Evolutionary conservation across 2,888 invertebrate genomes (phyloP).

Genomic region (Caenorhabditis uteleia): DNA sequence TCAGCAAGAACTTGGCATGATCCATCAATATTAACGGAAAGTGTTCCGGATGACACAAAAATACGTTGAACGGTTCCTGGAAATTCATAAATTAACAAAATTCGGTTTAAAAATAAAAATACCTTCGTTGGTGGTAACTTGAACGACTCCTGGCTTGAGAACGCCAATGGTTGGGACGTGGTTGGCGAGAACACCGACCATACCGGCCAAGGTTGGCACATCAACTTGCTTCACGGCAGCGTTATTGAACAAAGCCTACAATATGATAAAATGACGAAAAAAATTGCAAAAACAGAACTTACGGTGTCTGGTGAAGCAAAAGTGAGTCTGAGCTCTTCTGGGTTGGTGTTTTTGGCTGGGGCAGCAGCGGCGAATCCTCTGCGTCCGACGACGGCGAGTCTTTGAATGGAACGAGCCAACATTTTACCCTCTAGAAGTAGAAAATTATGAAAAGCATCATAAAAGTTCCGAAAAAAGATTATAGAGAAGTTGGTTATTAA

Average conservation of each 20-base stretch:
- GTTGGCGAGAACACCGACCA: conserved; percentile 66
- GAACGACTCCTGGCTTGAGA: conserved; percentile 67
- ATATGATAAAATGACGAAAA: not conserved
- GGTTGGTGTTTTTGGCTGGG: conserved; percentile 41
- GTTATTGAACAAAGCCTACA: conserved; percentile 62
- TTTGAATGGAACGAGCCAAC: conserved; percentile 50
- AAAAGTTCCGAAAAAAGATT: not conserved
- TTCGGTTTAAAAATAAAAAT: not conserved
- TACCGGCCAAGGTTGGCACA: conserved; percentile 67
- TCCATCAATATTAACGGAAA: conserved; percentile 69
- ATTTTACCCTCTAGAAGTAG: conserved; percentile 39
- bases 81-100: conserved; percentile 12
- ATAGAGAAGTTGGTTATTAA: not conserved
- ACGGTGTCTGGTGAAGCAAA: conserved; percentile 64
- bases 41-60: conserved; percentile 68
- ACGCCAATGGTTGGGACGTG: conserved; percentile 69
- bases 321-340: conserved; percentile 61
- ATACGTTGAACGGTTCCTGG: conserved; percentile 57
- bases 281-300: not conserved
- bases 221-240: conserved; percentile 67
- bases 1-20: conserved; percentile 67
- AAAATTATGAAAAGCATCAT: not conserved
- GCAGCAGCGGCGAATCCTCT: conserved; percentile 55
- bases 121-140: conserved; percentile 64
- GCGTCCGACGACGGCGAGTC: conserved; percentile 42